These are phyloP conservation scores for Palythoa caribaeorum DNA, from an alignment of 92 coral and sea anemone genomes.

Conservation along the genomic window DNA sequence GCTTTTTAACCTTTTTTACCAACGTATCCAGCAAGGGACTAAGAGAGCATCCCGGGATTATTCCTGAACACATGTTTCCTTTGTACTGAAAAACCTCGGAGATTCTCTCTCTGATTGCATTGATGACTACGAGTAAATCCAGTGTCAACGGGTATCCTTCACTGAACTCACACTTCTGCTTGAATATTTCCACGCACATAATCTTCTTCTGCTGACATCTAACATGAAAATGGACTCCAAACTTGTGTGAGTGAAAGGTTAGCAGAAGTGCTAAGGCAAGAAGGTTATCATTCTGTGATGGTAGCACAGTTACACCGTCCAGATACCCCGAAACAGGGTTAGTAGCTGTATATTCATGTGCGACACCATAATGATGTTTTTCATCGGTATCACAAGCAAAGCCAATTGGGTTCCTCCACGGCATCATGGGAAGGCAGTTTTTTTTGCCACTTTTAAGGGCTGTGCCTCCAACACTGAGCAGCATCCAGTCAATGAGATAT, in stretches of 20 bases:
- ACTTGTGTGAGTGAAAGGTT: slow-evolving; percentile 40
- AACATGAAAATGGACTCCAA: slow-evolving; percentile 39
- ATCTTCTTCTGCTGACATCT: slow-evolving; percentile 11
- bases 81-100: slow-evolving; percentile 21
- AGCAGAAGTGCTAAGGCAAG: slow-evolving; percentile 21
- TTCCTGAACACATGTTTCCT: slow-evolving; percentile 12
- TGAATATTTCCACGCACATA: slow-evolving; percentile 24
- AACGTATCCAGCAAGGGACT: slow-evolving; percentile 16
- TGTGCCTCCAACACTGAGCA: slow-evolving; percentile 42
- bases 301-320: slow-evolving; percentile 39
- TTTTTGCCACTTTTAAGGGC: neutral
- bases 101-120: slow-evolving; percentile 15
- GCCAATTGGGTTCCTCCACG: slow-evolving; percentile 46
- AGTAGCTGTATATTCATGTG: neutral
- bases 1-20: slow-evolving; percentile 5
- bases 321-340: neutral
- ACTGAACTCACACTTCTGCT: slow-evolving; percentile 24
- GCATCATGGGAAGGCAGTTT: neutral
- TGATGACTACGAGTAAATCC: slow-evolving; percentile 19
- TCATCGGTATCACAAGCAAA: slow-evolving; percentile 37
- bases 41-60: slow-evolving; percentile 22
- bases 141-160: slow-evolving; percentile 17
- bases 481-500: slow-evolving; percentile 39
- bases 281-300: slow-evolving; percentile 40
- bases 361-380: slow-evolving; percentile 25